phyloP scores from a whole-genome alignment of 2,113 vertebrate species.

The Lepidothrix coronata region DNA sequence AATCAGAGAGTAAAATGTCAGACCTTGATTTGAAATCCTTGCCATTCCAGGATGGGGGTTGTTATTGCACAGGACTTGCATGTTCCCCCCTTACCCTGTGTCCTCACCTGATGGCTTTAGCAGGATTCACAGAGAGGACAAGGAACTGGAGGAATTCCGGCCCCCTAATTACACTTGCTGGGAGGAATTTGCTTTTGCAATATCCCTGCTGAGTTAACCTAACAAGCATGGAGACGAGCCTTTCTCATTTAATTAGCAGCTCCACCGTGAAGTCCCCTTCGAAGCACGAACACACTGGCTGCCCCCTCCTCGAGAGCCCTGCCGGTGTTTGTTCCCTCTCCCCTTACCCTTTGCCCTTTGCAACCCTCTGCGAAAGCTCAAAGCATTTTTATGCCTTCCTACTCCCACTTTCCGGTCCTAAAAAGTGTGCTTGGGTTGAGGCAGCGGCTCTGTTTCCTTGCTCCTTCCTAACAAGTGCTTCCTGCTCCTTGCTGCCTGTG shows the following conservation, averaged over 20 bases:
- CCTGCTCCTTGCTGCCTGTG: constrained; percentile 56
- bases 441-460: constrained; percentile 27
- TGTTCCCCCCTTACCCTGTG: background rate
- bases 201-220: constrained; percentile 55
- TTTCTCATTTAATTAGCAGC: constrained; percentile 41
- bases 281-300: background rate
- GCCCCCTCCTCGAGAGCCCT: background rate
- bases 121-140: constrained; percentile 32
- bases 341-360: constrained; percentile 30
- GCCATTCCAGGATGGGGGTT: background rate
- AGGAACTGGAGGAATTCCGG: constrained; percentile 75
- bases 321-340: background rate
- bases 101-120: constrained; percentile 67
- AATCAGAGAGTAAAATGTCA: background rate
- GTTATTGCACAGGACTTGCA: background rate
- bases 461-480: constrained; percentile 67
- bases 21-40: constrained; percentile 37
- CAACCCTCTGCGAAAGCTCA: constrained; percentile 6
- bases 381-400: constrained; percentile 35
- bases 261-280: background rate
- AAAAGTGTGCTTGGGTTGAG: constrained; percentile 40
- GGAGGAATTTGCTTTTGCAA: constrained; percentile 53
- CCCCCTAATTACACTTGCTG: constrained; percentile 45
- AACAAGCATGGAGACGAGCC: constrained; percentile 25
- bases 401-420: constrained; percentile 73